These are phyloP conservation scores for Drosophila ohnishii DNA, from an alignment of 1,140 invertebrate species.

Conservation along the genomic window DNA sequence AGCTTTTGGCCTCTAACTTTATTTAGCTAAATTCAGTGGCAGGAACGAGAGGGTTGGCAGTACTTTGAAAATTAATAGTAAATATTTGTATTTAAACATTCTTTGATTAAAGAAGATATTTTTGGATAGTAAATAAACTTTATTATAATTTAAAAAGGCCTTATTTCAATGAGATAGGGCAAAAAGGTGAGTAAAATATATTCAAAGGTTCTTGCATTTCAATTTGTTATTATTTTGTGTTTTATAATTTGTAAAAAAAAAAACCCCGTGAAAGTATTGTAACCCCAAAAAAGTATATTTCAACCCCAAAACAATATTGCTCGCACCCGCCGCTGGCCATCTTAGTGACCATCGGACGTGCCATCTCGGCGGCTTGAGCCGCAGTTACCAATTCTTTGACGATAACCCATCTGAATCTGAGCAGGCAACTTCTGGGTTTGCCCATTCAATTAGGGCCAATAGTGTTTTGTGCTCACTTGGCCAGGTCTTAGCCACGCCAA, in stretches of 20 bases:
- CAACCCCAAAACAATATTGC: neutral
- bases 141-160: neutral
- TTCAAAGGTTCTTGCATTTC: neutral
- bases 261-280: no score
- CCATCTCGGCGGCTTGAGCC: slow-evolving; percentile 18
- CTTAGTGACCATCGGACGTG: slow-evolving; percentile 43
- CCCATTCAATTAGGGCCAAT: slow-evolving; percentile 52
- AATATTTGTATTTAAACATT: neutral
- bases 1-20: slow-evolving; percentile 40
- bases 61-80: neutral
- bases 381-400: slow-evolving; percentile 28
- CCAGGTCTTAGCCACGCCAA: slow-evolving; percentile 16
- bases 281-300: neutral
- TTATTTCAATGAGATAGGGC: neutral
- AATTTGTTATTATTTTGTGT: neutral
- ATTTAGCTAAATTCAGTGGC: slow-evolving; percentile 8
- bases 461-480: slow-evolving; percentile 29
- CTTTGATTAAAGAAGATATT: neutral
- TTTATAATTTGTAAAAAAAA: neutral
- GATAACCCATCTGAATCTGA: slow-evolving; percentile 31
- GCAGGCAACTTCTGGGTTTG: slow-evolving; percentile 27
- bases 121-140: neutral
- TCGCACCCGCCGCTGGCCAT: slow-evolving; percentile 8
- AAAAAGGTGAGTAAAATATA: neutral
- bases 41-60: neutral